A percentile compares a stretch with the other conserved stretches of the same genome.
phyloP scores from a whole-genome alignment of 2,888 invertebrate species.

The Pyrocoelia pectoralis region DNA sequence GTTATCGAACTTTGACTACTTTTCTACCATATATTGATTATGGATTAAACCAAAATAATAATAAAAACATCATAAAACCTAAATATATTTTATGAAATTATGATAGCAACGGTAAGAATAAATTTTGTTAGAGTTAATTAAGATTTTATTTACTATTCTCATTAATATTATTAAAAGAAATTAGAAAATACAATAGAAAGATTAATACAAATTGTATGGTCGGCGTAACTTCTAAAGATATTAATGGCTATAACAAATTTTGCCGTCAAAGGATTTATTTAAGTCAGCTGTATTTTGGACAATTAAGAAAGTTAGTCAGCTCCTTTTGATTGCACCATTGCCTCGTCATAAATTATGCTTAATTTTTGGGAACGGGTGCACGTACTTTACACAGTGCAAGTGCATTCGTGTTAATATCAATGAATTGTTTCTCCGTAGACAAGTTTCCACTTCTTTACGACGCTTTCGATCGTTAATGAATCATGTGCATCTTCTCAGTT shows the following conservation, averaged over 20 bases:
- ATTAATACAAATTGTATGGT: conserved; percentile 34
- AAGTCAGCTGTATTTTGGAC: conserved; percentile 55
- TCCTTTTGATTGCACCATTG: conserved; percentile 33
- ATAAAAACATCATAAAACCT: conserved; percentile 22
- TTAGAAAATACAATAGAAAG: conserved; percentile 35
- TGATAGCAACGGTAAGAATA: not conserved
- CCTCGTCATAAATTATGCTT: conserved; percentile 35
- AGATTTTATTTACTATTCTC: conserved; percentile 33
- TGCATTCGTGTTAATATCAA: conserved; percentile 14
- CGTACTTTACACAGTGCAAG: not conserved
- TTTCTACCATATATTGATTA: conserved; percentile 34
- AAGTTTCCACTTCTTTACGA: conserved; percentile 3
- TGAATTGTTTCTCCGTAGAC: conserved; percentile 12
- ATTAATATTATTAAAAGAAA: conserved; percentile 34
- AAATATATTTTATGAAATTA: not conserved
- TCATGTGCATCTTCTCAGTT: conserved; percentile 8
- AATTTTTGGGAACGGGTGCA: conserved; percentile 12
- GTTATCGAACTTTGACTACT: conserved; percentile 38
- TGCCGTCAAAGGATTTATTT: conserved; percentile 56
- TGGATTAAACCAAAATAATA: conserved; percentile 24
- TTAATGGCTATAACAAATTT: conserved; percentile 41
- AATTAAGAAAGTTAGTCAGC: conserved; percentile 48
- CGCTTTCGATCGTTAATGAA: conserved; percentile 13
- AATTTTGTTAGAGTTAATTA: conserved; percentile 18
- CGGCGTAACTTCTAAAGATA: conserved; percentile 27